phyloP scores from a whole-genome alignment of 2,113 vertebrate species.

The Rhinolophus sinicus region DNA sequence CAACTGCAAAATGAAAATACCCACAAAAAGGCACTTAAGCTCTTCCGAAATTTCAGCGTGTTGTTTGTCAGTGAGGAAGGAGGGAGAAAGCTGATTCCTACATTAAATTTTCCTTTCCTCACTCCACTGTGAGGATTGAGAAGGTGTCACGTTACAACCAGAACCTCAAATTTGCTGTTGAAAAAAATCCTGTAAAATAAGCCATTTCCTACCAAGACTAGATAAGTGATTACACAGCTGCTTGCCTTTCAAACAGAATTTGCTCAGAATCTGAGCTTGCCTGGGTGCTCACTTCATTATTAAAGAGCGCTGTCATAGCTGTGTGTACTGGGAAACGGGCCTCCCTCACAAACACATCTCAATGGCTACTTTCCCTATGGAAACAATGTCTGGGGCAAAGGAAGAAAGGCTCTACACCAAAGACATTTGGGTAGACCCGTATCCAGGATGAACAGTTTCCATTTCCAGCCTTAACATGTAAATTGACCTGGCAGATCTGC shows the following conservation, averaged over 20 bases:
- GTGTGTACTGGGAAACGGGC: rapidly evolving
- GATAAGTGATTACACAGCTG: background rate
- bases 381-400: background rate
- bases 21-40: background rate
- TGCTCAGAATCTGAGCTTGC: background rate
- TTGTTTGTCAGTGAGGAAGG: background rate
- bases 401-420: background rate
- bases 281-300: background rate
- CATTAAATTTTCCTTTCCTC: background rate
- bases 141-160: background rate
- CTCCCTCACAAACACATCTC: rapidly evolving
- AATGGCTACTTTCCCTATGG: rapidly evolving
- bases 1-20: constrained; percentile 37
- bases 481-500: background rate
- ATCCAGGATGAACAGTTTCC: background rate
- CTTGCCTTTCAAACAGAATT: constrained; percentile 16
- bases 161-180: constrained; percentile 25
- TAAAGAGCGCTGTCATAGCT: rapidly evolving
- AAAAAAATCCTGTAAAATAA: constrained; percentile 58
- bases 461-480: background rate
- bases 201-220: constrained; percentile 29
- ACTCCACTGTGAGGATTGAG: background rate
- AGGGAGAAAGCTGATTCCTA: background rate
- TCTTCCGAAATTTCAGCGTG: background rate
- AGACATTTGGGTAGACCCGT: background rate